A percentile compares a stretch with the other conserved stretches of the same genome.
Conservation (phyloP, 1,140 invertebrate species). For the Cydia strobilella region DNA sequence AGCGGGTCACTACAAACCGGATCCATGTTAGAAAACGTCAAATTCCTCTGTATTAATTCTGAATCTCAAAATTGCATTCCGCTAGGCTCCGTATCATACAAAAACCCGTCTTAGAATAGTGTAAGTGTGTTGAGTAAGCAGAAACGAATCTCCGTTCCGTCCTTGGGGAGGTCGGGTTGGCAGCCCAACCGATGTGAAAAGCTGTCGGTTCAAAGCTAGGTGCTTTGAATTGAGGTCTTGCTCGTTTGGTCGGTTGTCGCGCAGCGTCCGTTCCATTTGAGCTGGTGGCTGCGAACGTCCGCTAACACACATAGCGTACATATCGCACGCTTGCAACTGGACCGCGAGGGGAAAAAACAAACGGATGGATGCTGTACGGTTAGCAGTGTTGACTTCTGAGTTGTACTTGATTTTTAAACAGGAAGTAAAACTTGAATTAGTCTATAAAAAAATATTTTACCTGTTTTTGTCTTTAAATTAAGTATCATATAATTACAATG, state of each 20-base stretch:
- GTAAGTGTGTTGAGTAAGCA: constrained; percentile 56
- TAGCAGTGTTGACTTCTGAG: constrained; percentile 38
- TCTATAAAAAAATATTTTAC: not conserved
- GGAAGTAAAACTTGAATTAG: not conserved
- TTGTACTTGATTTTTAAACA: constrained; percentile 11
- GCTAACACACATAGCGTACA: constrained; percentile 73
- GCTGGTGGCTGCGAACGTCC: constrained; percentile 59
- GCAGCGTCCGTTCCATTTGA: constrained; percentile 73
- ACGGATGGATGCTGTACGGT: constrained; percentile 57
- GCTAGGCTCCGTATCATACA: constrained; percentile 58
- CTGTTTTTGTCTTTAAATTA: not conserved
- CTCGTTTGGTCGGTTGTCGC: constrained; percentile 47
- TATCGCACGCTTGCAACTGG: constrained; percentile 71
- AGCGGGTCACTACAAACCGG: constrained; percentile 23
- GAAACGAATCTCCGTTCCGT: constrained; percentile 68
- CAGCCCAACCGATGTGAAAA: constrained; percentile 37
- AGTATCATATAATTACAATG: not conserved
- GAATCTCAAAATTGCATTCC: constrained; percentile 37
- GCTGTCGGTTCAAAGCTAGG: constrained; percentile 37
- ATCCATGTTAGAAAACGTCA: constrained; percentile 29
- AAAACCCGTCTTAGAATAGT: constrained; percentile 62
- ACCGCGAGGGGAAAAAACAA: constrained; percentile 67
- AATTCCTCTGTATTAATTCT: constrained; percentile 30
- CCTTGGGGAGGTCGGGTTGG: constrained; percentile 65
- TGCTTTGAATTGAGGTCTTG: constrained; percentile 41